These are phyloP conservation scores for Acanthopleura granulata DNA, from an alignment of 2,888 invertebrate species.

Conservation along the genomic window DNA sequence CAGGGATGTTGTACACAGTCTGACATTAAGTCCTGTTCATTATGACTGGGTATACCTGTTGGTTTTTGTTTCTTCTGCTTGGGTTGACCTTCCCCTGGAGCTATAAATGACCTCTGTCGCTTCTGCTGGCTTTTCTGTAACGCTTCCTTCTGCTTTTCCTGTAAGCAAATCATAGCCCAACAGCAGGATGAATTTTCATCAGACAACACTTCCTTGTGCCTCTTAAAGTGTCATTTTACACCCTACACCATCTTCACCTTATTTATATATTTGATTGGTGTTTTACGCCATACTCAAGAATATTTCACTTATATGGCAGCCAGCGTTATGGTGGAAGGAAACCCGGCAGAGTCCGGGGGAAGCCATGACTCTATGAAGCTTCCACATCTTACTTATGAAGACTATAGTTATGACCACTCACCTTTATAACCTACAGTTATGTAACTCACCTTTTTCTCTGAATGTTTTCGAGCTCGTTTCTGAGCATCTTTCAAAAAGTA, in stretches of 20 bases:
- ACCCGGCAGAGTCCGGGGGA: no score
- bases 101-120: conserved; percentile 84
- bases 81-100: conserved; percentile 71
- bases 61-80: conserved; percentile 41
- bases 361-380: no score
- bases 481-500: conserved; percentile 88
- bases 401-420: not conserved
- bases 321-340: no score
- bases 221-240: no score
- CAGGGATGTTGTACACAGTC: no score
- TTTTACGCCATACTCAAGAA: no score
- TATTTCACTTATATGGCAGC: no score
- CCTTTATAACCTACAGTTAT: not conserved
- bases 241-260: no score
- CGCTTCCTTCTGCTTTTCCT: conserved; percentile 70
- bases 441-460: conserved; percentile 77
- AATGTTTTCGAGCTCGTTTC: conserved; percentile 77
- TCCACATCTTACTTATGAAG: not conserved
- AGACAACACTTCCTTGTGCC: no score
- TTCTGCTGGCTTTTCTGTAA: conserved; percentile 79
- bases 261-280: no score
- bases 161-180: not conserved
- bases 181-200: no score
- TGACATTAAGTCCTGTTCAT: no score
- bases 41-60: conserved; percentile 24